Conservation (phyloP, 2,888 invertebrate genomes). For the Hyles lineata region DNA sequence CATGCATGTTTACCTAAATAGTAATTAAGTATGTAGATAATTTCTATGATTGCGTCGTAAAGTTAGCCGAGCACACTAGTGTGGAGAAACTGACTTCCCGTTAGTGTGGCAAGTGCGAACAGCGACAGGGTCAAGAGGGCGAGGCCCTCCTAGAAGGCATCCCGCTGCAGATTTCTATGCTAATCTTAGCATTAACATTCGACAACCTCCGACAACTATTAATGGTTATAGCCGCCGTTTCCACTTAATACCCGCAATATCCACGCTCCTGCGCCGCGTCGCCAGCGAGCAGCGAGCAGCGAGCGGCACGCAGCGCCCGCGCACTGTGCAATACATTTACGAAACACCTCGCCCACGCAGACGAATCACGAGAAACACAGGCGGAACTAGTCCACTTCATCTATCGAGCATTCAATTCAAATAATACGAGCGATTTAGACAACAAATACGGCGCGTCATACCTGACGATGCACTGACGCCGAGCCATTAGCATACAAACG, state of each 20-base stretch:
- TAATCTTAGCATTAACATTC: conserved; percentile 76
- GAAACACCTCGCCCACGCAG: conserved; percentile 76
- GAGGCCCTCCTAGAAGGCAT: conserved; percentile 72
- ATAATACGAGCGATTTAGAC: conserved; percentile 82
- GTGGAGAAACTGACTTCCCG: conserved; percentile 76
- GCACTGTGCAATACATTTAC: conserved; percentile 73
- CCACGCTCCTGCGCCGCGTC: conserved; percentile 32
- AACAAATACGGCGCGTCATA: conserved; percentile 78
- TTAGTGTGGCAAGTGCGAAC: conserved; percentile 75
- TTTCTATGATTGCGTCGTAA: conserved; percentile 58
- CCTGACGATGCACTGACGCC: conserved; percentile 81
- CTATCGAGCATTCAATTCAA: conserved; percentile 84
- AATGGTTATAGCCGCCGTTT: conserved; percentile 77
- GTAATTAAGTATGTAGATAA: conserved; percentile 56
- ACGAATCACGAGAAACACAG: conserved; percentile 65
- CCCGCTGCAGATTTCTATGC: conserved; percentile 80
- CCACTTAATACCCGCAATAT: conserved; percentile 65
- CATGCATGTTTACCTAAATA: conserved; percentile 37
- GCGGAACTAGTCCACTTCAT: conserved; percentile 80
- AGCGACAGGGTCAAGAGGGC: conserved; percentile 82
- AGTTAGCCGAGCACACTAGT: conserved; percentile 51
- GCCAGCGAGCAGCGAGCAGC: conserved; percentile 43
- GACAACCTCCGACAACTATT: conserved; percentile 77
- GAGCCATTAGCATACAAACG: conserved; percentile 83
- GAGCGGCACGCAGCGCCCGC: conserved; percentile 66